These are phyloP conservation scores for Bubo blakistoni DNA, from an alignment of 2,113 vertebrate genomes.

Conservation along the genomic window DNA sequence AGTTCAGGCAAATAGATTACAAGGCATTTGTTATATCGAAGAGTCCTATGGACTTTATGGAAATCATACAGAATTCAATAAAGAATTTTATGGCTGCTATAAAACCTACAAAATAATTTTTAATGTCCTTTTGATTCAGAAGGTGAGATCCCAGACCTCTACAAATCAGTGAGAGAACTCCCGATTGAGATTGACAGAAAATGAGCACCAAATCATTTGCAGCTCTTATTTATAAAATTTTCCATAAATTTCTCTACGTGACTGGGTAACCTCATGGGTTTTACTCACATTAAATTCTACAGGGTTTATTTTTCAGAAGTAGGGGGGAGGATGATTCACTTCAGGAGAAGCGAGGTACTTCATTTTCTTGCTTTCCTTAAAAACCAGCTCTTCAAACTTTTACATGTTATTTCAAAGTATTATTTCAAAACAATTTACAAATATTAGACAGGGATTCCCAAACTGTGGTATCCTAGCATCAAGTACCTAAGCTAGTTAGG, in stretches of 20 bases:
- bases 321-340: not conserved
- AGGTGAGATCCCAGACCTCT: not conserved
- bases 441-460: not conserved
- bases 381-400: not conserved
- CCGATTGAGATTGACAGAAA: not conserved
- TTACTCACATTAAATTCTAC: not conserved
- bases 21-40: not conserved
- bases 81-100: not conserved
- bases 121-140: not conserved
- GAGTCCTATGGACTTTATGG: not conserved
- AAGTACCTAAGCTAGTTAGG: not conserved
- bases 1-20: not conserved
- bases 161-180: not conserved
- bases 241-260: not conserved
- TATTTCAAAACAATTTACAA: not conserved
- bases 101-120: not conserved
- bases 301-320: not conserved
- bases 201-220: not conserved
- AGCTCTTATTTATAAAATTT: not conserved
- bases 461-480: not conserved
- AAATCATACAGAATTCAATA: not conserved
- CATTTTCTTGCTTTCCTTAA: not conserved
- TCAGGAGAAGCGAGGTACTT: not conserved
- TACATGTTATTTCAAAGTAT: not conserved
- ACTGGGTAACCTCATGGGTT: not conserved